phyloP scores from a whole-genome alignment of 2,888 invertebrate genomes.

The Drosophila colorata region DNA sequence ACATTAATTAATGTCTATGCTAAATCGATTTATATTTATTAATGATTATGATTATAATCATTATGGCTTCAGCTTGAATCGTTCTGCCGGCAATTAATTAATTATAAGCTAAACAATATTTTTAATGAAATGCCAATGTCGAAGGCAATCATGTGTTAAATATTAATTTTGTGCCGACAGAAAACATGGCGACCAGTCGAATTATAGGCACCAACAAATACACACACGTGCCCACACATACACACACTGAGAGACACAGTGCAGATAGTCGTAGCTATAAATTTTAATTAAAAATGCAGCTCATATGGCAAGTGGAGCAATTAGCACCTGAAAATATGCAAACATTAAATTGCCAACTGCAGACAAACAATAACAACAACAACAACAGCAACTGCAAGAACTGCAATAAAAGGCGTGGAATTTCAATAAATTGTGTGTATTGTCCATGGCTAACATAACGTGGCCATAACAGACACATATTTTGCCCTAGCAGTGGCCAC shows the following conservation, averaged over 20 bases:
- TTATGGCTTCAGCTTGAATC: conserved; percentile 39
- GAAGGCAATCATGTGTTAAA: conserved; percentile 83
- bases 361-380: conserved; percentile 44
- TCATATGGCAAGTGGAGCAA: conserved; percentile 84
- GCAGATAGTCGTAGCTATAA: conserved; percentile 64
- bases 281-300: conserved; percentile 84
- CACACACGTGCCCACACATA: conserved; percentile 3
- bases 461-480: conserved; percentile 84
- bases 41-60: conserved; percentile 27
- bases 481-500: conserved; percentile 79
- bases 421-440: conserved; percentile 71
- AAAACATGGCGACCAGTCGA: conserved; percentile 66
- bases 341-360: conserved; percentile 83
- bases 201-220: conserved; percentile 44
- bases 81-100: conserved; percentile 74
- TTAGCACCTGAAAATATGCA: conserved; percentile 85
- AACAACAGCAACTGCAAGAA: conserved; percentile 28
- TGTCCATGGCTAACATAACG: conserved; percentile 80
- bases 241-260: conserved; percentile 2
- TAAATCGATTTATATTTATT: background rate
- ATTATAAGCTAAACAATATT: conserved; percentile 79
- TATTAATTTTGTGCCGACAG: conserved; percentile 77
- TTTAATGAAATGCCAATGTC: conserved; percentile 71
- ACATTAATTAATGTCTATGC: no score
- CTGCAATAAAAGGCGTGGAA: conserved; percentile 49